A percentile compares a stretch with the other conserved stretches of the same genome.
Conservation (phyloP, 2,797 vertebrate species). For the Odontamblyopus lacepedii region DNA sequence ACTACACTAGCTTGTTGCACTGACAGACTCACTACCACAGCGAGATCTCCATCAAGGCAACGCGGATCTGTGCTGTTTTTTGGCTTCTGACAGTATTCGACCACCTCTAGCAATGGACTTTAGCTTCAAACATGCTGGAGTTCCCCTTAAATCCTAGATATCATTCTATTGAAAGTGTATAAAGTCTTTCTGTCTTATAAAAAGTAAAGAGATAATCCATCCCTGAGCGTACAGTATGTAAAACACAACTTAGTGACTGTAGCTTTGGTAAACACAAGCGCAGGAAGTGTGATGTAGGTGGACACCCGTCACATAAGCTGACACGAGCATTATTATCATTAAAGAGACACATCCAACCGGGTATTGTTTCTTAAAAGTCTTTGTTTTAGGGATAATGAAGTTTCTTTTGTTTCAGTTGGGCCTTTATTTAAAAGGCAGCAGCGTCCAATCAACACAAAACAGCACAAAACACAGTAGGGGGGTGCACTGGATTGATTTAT, state of each 20-base stretch:
- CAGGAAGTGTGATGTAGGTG: slow-evolving; percentile 43
- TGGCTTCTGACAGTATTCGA: too few relatives aligned
- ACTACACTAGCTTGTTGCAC: too few relatives aligned
- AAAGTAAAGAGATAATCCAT: slow-evolving; percentile 5
- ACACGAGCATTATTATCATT: slow-evolving; percentile 37
- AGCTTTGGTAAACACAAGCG: slow-evolving; percentile 18
- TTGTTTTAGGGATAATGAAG: slow-evolving; percentile 6
- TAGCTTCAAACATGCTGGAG: too few relatives aligned
- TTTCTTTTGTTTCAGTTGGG: not conserved
- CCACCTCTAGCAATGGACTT: too few relatives aligned
- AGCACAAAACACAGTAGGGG: not conserved
- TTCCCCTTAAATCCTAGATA: too few relatives aligned
- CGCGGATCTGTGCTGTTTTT: too few relatives aligned
- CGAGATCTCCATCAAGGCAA: too few relatives aligned
- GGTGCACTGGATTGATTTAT: not conserved
- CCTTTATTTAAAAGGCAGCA: not conserved
- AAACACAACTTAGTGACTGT: slow-evolving; percentile 1
- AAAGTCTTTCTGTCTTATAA: not conserved
- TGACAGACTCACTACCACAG: too few relatives aligned
- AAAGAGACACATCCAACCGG: slow-evolving; percentile 17
- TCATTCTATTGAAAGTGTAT: too few relatives aligned
- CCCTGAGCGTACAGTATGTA: not conserved
- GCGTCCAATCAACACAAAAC: not conserved
- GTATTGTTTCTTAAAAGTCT: slow-evolving; percentile 2
- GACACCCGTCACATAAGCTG: slow-evolving; percentile 40